Evolutionary conservation across 2,797 vertebrate species (phyloP), one percentile per base, ranked within the genome.

Genomic region (Tiaroga cobitis): DNA sequence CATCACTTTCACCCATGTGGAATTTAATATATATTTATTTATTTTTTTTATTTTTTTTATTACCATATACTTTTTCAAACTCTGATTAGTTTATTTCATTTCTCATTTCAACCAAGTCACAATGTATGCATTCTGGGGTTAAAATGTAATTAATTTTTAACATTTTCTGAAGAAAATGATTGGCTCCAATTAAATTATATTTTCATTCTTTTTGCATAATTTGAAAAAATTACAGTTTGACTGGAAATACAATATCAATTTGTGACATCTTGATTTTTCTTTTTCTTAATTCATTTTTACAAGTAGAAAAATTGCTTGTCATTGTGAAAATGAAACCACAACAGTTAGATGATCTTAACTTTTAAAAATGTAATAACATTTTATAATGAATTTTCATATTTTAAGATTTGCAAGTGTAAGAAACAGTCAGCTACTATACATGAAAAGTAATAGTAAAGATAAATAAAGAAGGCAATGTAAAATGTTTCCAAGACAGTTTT

Each of bases 391-490:
- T 56, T 56, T 37, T 76, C 32, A 76, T 76, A 56, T 54, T 37
- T 39, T 59, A 37, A 8, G 0, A 73, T 49, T 24, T 49, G 29
- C 41, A 49, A 32, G 29, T 19, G 19, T 75, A 21, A 75, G 54
- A 74, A 51, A 56, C 46, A 49, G 13, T 5, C 2, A 77, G 13
- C 8, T 37, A n/a, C 61, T 26, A 11, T 39, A 4, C 24, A 54
- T 26, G 34, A 39, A 59, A 39, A 56, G 3, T 56, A 56, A 59
- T 2, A 77, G 13, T 59, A 39, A 77, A 39, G 37, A 77, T 59
- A 59, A 77, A 77, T 54, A n/a, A 59, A 76, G 32, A 56, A 77
- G 51, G 51, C 74, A 59, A 59, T 77, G 51, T n/a, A 16, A 3
- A 16, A 56, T 13, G 15, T 76, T 24, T 69, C 34, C 51, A 77